phyloP scores from a whole-genome alignment of 1,140 invertebrate species.

The Cydia pomonella region DNA sequence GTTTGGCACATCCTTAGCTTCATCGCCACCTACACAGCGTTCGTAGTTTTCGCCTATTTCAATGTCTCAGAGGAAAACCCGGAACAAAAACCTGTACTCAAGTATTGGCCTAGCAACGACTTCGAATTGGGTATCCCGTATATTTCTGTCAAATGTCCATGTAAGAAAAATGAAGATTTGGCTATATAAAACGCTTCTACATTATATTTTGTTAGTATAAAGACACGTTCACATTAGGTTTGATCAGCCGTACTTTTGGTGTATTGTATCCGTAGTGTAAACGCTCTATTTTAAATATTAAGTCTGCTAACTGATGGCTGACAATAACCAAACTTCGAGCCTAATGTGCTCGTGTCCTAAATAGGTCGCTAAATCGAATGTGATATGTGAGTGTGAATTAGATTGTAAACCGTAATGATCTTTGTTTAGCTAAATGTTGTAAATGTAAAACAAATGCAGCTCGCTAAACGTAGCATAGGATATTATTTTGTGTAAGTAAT shows the following conservation, averaged over 20 bases:
- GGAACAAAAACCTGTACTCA: conserved; percentile 85
- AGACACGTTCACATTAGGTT: background rate
- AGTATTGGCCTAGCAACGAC: conserved; percentile 88
- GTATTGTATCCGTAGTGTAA: background rate
- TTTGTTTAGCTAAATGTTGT: conserved; percentile 9
- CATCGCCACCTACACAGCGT: conserved; percentile 87
- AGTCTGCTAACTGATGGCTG: background rate
- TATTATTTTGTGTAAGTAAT: too few relatives aligned
- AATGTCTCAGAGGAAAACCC: conserved; percentile 87
- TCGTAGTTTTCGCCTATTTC: conserved; percentile 90
- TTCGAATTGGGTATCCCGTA: conserved; percentile 89
- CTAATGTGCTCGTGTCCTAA: background rate
- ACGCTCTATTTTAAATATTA: background rate
- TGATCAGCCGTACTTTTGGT: background rate
- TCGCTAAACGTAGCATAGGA: background rate
- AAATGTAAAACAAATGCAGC: background rate
- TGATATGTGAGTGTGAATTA: conserved; percentile 27
- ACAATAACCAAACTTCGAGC: background rate
- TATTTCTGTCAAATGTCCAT: conserved; percentile 83
- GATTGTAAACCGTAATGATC: conserved; percentile 4
- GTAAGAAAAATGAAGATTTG: conserved; percentile 75
- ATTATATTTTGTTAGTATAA: background rate
- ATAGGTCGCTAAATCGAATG: conserved; percentile 3
- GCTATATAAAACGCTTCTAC: conserved; percentile 67
- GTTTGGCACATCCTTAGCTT: conserved; percentile 92